A percentile compares a stretch with the other conserved stretches of the same genome.
These are phyloP conservation scores for Galerucella nymphaeae DNA, from an alignment of 2,888 invertebrate species.

Conservation along the genomic window DNA sequence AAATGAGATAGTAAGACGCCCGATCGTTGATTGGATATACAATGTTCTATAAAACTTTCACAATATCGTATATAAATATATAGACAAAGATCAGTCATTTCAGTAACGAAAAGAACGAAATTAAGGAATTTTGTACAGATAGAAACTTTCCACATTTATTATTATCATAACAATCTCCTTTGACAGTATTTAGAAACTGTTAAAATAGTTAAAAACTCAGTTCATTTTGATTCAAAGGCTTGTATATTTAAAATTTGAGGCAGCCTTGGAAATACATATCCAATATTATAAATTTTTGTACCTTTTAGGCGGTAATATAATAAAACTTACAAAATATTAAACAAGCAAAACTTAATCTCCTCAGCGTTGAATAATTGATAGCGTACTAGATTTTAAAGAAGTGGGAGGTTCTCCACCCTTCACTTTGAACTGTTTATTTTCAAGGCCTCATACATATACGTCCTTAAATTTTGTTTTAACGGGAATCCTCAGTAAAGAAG, in stretches of 20 bases:
- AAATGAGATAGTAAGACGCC: conserved; percentile 28
- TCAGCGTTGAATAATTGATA: conserved; percentile 48
- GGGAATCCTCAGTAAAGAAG: neutral
- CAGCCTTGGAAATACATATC: too few relatives aligned
- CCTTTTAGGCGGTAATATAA: conserved; percentile 9
- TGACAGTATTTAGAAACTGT: neutral
- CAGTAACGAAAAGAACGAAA: too few relatives aligned
- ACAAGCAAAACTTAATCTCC: conserved; percentile 26
- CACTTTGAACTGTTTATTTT: neutral
- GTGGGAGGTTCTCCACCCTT: conserved; percentile 15
- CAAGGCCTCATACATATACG: neutral
- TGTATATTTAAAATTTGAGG: neutral
- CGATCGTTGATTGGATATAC: conserved; percentile 12
- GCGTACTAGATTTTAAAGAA: conserved; percentile 45
- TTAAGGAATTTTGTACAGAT: too few relatives aligned
- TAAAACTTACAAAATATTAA: conserved; percentile 23
- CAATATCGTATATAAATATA: too few relatives aligned
- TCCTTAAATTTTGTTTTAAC: conserved; percentile 9
- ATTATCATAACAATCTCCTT: too few relatives aligned
- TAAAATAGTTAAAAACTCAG: neutral
- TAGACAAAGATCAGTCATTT: too few relatives aligned
- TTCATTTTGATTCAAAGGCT: neutral
- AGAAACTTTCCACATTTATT: too few relatives aligned
- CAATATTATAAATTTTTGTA: conserved; percentile 10
- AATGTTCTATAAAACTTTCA: neutral